phyloP scores from a whole-genome alignment of 1,140 invertebrate species.

The Zaprionus vittiger region DNA sequence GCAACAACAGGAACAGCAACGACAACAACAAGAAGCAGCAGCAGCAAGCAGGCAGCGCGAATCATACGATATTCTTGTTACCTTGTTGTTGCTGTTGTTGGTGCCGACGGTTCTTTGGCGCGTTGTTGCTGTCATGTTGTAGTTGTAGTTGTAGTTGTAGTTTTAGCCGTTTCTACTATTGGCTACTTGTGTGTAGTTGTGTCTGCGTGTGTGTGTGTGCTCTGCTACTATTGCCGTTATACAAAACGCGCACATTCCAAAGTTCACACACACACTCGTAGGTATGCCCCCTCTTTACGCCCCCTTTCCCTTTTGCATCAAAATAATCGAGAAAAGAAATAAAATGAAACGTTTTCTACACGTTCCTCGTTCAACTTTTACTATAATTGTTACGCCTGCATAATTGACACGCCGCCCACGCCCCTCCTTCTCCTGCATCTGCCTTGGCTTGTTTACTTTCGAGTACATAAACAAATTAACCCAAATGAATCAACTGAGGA shows the following conservation, averaged over 20 bases:
- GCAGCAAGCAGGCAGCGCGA: conserved; percentile 61
- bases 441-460: neutral
- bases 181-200: conserved; percentile 16
- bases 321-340: neutral
- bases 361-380: conserved; percentile 9
- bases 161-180: conserved; percentile 30
- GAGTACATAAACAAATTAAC: neutral
- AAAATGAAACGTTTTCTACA: conserved; percentile 13
- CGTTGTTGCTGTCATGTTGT: conserved; percentile 36
- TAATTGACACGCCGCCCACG: conserved; percentile 1
- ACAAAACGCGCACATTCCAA: conserved; percentile 16
- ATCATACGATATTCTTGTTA: conserved; percentile 77
- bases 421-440: neutral
- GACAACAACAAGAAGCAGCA: conserved; percentile 43
- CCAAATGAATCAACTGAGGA: conserved; percentile 10
- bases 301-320: neutral
- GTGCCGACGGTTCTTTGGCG: conserved; percentile 59
- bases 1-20: conserved; percentile 10
- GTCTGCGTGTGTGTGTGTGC: conserved; percentile 4
- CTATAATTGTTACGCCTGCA: conserved; percentile 11
- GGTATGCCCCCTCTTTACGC: neutral
- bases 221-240: conserved; percentile 14
- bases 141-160: conserved; percentile 32
- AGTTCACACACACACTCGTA: conserved; percentile 13
- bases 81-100: conserved; percentile 51